Base-by-base conservation (phyloP, 1,140 invertebrate genomes). In the Metaphire vulgaris region DNA sequence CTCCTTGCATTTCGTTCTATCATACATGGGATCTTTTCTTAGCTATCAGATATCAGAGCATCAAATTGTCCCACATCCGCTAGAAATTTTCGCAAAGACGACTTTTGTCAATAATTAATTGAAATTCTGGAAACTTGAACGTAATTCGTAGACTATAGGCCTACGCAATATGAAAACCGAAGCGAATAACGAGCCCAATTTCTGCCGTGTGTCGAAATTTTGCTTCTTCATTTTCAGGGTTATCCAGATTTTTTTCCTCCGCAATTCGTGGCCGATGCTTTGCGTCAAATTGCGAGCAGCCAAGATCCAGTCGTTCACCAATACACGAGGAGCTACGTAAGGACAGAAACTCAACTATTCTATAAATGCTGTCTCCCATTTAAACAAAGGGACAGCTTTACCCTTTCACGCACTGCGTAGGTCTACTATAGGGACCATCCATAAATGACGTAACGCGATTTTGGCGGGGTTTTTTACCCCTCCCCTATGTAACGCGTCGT, bases 211-310 rank as follows among this genome's bases (percentile, higher is more conserved):
- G 21, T 56, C 21, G 21, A 6, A 56, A 76, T 30, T 0, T 33
- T 34, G 12, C 29, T 6, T 41, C 41, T 34, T 32, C 29, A 1
- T 28, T 30, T 67, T 66, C 67, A 88, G 89, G 97, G 97, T 1
- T 99, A 99, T 87, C 96, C 97, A 0, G 96, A 99, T 85, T 97
- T 92, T 88, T 89, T 91, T 80, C 90, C 94, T 26, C 95, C 96
- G 0, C 87, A 91, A 64, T 91, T 92, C 88, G 91, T 98, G 0
- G 90, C 91, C 0, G 89, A 95, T 80, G 90, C 92, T 21, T 86
- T 98, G 65, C 87, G 89, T 0, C 88, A 92, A 56, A 90, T 91
- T 67, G 87, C 91, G 0, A 87, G 85, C 2, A 89, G 90, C 71
- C 87, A 91, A 14, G 92, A 96, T 88, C 89, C 90, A 34, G 85